Conservation (phyloP, 2,888 invertebrate species). For the Graphium colonna region DNA sequence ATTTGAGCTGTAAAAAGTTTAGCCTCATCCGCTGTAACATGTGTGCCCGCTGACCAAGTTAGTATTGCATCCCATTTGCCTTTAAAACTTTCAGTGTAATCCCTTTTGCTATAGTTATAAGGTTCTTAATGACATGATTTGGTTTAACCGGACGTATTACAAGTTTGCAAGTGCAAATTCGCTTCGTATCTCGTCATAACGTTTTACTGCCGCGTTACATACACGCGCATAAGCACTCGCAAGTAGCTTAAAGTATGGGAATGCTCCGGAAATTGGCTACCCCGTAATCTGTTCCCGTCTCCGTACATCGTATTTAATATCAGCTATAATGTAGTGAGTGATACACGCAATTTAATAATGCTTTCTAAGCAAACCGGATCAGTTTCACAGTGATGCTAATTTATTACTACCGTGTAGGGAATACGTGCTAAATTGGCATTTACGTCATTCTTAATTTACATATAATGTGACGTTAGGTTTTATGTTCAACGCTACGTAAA, state of each 20-base stretch:
- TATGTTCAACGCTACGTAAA: constrained; percentile 11
- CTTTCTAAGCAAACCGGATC: background rate
- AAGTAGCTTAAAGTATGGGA: constrained; percentile 45
- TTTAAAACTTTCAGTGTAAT: background rate
- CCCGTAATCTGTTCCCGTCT: constrained; percentile 51
- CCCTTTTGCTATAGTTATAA: constrained; percentile 29
- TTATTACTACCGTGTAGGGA: background rate
- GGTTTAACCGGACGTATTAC: constrained; percentile 27
- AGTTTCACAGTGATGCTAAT: constrained; percentile 1
- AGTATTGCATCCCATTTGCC: constrained; percentile 25
- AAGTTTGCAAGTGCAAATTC: constrained; percentile 46
- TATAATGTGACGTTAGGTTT: constrained; percentile 7
- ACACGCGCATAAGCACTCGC: constrained; percentile 33
- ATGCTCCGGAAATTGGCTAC: constrained; percentile 60
- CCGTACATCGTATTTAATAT: constrained; percentile 27
- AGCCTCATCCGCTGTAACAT: constrained; percentile 56
- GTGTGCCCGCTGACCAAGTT: constrained; percentile 46
- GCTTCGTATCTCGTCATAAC: constrained; percentile 68
- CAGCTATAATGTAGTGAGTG: constrained; percentile 11
- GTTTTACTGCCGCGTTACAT: constrained; percentile 63
- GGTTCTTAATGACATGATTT: constrained; percentile 28
- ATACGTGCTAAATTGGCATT: constrained; percentile 2
- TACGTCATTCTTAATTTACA: constrained; percentile 8
- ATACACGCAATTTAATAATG: constrained; percentile 19
- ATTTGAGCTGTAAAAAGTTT: constrained; percentile 72